Evolutionary conservation across 2,888 invertebrate genomes (phyloP), one percentile per base, ranked within the genome.

Genomic region (Caenorhabditis afra): DNA sequence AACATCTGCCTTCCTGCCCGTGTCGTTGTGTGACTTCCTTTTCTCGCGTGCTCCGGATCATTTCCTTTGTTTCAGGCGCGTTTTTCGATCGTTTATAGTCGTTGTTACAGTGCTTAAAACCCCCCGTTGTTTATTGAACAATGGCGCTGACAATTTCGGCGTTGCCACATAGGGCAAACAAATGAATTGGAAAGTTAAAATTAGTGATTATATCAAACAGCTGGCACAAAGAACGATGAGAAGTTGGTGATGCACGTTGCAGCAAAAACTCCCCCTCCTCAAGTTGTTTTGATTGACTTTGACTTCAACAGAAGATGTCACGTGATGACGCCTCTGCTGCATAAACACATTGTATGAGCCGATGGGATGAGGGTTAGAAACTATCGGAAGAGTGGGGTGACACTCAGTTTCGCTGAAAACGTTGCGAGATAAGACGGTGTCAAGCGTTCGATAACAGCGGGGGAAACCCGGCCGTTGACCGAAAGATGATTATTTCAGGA

Each of bases 161-260:
- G 35, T 23, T 35, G 44, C 49, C 41, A 47, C 29, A 22, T 23
- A 7, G 16, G 44, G 41, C 37, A 64, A 29, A 73, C 73, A 73
- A 49, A 29, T 41, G 58, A 64, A 44, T 61, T 57, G 64, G 29
- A 71, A 62, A 64, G 41, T 62, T 53, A 47, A 57, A 64, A 35
- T 53, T 55, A 22, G 58, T 45, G 47, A 64, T 71, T 49, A 64
- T 49, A 64, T 64, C 64, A 65, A 58, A 57, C 73, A 64, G 50
- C 44, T 64, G 73, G 20, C 73, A 73, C 73, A 73, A 23, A 73
- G 73, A 73, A 73, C 73, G 53, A 73, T 47, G 55, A 73, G n/a
- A n/a, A 22, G 4, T 23, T 52, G 18, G 44, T 52, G 44, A n/a
- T 45, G 58, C 58, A 52, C 37, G 44, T 45, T 65, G 53, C 44